Percentiles rank a stretch among this genome's conserved stretches.
These are phyloP conservation scores for Drosophila guanche DNA, from an alignment of 1,140 invertebrate genomes.

Conservation along the genomic window DNA sequence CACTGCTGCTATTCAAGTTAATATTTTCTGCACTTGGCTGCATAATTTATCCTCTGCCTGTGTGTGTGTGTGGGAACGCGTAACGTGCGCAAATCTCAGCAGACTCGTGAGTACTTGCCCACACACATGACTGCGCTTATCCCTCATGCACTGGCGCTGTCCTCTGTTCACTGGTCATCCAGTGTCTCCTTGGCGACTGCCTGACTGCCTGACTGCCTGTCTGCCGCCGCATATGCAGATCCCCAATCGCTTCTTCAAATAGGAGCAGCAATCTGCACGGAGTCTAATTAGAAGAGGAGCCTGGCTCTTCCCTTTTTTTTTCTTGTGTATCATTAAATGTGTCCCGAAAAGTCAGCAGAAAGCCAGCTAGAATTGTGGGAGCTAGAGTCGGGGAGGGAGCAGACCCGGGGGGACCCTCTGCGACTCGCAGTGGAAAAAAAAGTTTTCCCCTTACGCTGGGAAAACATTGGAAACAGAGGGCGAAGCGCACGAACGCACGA, in stretches of 20 bases:
- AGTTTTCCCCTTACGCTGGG: slow-evolving; percentile 25
- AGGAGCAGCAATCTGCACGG: slow-evolving; percentile 33
- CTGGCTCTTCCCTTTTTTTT: slow-evolving; percentile 3
- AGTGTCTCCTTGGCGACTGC: slow-evolving; percentile 4
- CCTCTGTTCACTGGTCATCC: slow-evolving; percentile 37
- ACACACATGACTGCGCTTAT: slow-evolving; percentile 13
- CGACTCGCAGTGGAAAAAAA: slow-evolving; percentile 19
- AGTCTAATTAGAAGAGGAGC: slow-evolving; percentile 36
- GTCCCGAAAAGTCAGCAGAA: background rate
- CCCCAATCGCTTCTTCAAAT: slow-evolving; percentile 24
- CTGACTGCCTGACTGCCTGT: background rate
- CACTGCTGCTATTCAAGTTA: slow-evolving; percentile 55
- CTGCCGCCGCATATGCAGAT: slow-evolving; percentile 26
- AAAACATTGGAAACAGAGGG: slow-evolving; percentile 42
- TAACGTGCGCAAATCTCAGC: slow-evolving; percentile 57
- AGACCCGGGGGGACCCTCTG: background rate
- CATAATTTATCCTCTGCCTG: slow-evolving; percentile 67
- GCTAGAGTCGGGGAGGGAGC: slow-evolving; percentile 49
- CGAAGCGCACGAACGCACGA: slow-evolving; percentile 69
- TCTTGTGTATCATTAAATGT: slow-evolving; percentile 37
- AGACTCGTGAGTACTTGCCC: slow-evolving; percentile 18
- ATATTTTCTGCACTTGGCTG: slow-evolving; percentile 76
- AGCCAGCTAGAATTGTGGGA: slow-evolving; percentile 66
- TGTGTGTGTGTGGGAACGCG: slow-evolving; percentile 43
- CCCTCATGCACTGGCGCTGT: slow-evolving; percentile 2